A percentile compares a stretch with the other conserved stretches of the same genome.
Conservation (phyloP, 1,140 invertebrate species). For the Archivesica marissinica region DNA sequence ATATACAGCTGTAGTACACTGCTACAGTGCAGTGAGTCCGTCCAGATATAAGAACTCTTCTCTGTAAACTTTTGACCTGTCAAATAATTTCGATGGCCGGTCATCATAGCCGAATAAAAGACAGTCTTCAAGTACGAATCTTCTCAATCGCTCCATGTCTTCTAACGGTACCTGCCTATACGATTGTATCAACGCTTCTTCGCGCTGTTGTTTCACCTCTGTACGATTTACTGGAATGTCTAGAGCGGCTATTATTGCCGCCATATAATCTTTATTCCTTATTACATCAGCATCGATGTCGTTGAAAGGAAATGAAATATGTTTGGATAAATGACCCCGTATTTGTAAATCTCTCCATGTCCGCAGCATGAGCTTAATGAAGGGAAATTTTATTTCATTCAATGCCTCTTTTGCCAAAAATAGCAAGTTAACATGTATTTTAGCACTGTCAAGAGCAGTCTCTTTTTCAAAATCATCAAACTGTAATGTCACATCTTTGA, state of each 20-base stretch:
- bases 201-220: neutral
- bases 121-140: conserved; percentile 32
- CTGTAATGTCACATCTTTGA: neutral
- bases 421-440: neutral
- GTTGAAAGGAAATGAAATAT: conserved; percentile 22
- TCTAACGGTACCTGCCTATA: conserved; percentile 16
- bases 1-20: no score
- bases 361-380: neutral
- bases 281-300: neutral
- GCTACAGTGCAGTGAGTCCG: no score
- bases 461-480: conserved; percentile 35
- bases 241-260: neutral
- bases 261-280: neutral
- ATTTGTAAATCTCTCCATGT: conserved; percentile 47
- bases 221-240: neutral
- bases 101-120: conserved; percentile 49
- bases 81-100: neutral
- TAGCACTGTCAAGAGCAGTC: neutral
- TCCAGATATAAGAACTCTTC: no score
- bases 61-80: no score
- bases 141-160: neutral
- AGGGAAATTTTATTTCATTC: neutral
- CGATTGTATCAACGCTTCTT: conserved; percentile 29
- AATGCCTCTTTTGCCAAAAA: neutral
- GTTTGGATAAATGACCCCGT: conserved; percentile 12